Evolutionary conservation across 2,797 vertebrate species (phyloP).

Genomic region (Alfaro cultratus): DNA sequence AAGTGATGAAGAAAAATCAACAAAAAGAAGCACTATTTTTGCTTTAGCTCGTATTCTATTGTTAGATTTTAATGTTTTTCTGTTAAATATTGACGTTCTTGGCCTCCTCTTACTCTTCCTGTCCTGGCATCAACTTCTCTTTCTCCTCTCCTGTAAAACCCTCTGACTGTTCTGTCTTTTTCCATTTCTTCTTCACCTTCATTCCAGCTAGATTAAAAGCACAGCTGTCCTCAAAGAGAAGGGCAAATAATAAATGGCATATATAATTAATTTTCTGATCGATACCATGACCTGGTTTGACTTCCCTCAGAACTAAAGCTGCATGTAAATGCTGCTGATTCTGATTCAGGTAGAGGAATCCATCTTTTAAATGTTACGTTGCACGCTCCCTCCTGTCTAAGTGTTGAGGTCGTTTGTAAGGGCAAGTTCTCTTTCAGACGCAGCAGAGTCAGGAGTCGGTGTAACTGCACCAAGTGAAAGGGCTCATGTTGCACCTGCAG

Average conservation of each 20-base stretch:
- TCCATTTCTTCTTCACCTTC: constrained; percentile 22
- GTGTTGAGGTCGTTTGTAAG: constrained; percentile 59
- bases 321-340: background rate
- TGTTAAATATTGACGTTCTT: constrained; percentile 46
- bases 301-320: constrained; percentile 9
- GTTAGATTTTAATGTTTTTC: constrained; percentile 40
- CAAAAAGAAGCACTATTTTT: background rate
- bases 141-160: constrained; percentile 14
- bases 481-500: constrained; percentile 52
- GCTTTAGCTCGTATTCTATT: constrained; percentile 31
- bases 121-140: constrained; percentile 21
- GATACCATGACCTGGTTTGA: background rate
- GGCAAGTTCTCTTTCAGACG: constrained; percentile 60
- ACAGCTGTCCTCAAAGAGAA: constrained; percentile 32
- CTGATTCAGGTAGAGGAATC: background rate
- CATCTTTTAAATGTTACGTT: constrained; percentile 6
- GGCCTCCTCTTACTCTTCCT: constrained; percentile 17
- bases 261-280: background rate
- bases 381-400: constrained; percentile 21
- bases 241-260: constrained; percentile 7
- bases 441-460: constrained; percentile 38
- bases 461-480: constrained; percentile 39
- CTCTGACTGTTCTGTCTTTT: background rate
- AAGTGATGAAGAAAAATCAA: background rate
- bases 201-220: constrained; percentile 51